Evolutionary conservation across 2,888 invertebrate species (phyloP).

Genomic region (Drosophila cognata): DNA sequence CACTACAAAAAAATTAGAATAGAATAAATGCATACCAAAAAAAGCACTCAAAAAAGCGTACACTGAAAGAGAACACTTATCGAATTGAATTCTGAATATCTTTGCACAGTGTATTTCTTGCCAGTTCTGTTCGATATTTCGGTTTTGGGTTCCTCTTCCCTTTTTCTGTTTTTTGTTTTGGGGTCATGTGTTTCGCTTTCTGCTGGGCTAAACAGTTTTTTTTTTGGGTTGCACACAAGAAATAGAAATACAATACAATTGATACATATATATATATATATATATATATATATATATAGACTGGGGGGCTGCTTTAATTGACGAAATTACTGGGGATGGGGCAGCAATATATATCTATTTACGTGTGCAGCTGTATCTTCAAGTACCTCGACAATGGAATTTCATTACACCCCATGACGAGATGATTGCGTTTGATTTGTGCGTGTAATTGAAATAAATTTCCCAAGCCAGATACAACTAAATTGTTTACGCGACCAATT

Average conservation of each 20-base stretch:
- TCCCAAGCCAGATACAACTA: slow-evolving; percentile 13
- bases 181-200: slow-evolving; percentile 56
- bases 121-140: slow-evolving; percentile 10
- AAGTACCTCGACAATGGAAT: slow-evolving; percentile 40
- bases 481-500: slow-evolving; percentile 31
- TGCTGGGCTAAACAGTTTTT: slow-evolving; percentile 48
- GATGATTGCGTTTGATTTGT: slow-evolving; percentile 49
- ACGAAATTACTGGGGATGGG: slow-evolving; percentile 23
- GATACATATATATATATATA: slow-evolving; percentile 12
- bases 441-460: slow-evolving; percentile 58
- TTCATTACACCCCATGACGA: slow-evolving; percentile 42
- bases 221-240: slow-evolving; percentile 28
- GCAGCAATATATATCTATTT: background rate
- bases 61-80: slow-evolving; percentile 32
- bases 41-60: slow-evolving; percentile 14
- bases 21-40: background rate
- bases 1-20: background rate
- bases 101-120: slow-evolving; percentile 25
- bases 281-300: slow-evolving; percentile 6
- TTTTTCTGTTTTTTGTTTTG: slow-evolving; percentile 23
- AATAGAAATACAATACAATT: slow-evolving; percentile 55
- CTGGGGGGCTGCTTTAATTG: slow-evolving; percentile 40
- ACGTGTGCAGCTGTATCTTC: slow-evolving; percentile 3
- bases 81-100: slow-evolving; percentile 40
- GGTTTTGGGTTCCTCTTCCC: slow-evolving; percentile 42